Conservation (phyloP, 2,888 invertebrate genomes). For the Drosophila setosimentum region DNA sequence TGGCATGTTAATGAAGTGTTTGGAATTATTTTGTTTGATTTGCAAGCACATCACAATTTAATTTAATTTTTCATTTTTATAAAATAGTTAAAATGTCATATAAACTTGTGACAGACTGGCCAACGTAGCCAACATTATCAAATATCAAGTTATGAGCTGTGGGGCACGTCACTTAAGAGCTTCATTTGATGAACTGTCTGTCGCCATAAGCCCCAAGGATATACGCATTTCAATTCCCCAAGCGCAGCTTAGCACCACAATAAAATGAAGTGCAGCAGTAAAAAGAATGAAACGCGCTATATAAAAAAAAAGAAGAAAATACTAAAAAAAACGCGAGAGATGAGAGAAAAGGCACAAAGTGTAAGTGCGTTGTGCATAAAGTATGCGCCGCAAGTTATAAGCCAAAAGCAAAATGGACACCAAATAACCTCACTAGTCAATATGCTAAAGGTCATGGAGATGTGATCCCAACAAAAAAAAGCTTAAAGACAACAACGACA, state of each 20-base stretch:
- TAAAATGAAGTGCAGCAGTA: constrained; percentile 79
- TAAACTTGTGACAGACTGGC: background rate
- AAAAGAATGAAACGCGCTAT: constrained; percentile 45
- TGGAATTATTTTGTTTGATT: background rate
- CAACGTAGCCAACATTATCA: constrained; percentile 9
- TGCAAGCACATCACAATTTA: background rate
- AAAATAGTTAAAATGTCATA: background rate
- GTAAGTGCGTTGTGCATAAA: constrained; percentile 76
- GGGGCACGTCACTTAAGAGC: constrained; percentile 51
- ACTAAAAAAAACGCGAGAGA: constrained; percentile 18
- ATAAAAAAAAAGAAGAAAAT: constrained; percentile 6
- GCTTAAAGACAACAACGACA: constrained; percentile 13
- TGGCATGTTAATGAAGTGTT: background rate
- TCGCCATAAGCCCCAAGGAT: constrained; percentile 65
- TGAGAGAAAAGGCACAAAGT: constrained; percentile 33
- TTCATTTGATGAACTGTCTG: constrained; percentile 72
- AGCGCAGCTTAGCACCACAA: constrained; percentile 77
- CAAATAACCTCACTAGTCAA: constrained; percentile 69
- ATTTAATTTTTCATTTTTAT: background rate
- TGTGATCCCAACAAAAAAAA: constrained; percentile 1
- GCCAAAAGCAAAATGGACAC: constrained; percentile 72
- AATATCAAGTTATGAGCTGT: constrained; percentile 53
- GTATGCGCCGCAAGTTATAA: constrained; percentile 72
- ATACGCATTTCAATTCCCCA: constrained; percentile 73
- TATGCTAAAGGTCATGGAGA: constrained; percentile 71